A percentile compares a stretch with the other conserved stretches of the same genome.
phyloP scores from a whole-genome alignment of 2,797 vertebrate genomes.

The Chelmon rostratus region DNA sequence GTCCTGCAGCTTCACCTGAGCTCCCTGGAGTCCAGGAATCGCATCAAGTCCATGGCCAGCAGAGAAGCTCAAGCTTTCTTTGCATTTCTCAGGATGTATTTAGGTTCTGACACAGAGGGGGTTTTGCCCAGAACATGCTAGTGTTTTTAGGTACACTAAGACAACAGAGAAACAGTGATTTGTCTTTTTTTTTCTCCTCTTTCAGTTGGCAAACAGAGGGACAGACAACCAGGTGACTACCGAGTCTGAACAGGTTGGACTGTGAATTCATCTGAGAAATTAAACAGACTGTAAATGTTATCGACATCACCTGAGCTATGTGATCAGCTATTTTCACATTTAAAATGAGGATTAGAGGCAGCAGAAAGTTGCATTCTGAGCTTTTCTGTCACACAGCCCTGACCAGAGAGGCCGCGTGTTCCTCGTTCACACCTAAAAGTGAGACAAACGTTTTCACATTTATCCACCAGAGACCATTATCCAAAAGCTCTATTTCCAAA shows the following conservation, averaged over 20 bases:
- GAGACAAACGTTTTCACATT: too few species aligned
- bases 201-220: background rate
- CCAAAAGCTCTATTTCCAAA: too few species aligned
- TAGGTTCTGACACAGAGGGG: background rate
- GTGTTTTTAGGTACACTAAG: too few species aligned
- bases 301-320: background rate
- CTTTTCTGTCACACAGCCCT: background rate
- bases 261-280: too few species aligned
- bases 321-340: background rate
- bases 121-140: slow-evolving; percentile 3
- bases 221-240: background rate
- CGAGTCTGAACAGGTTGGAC: background rate
- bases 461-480: too few species aligned
- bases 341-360: background rate
- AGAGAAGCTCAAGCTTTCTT: slow-evolving; percentile 21
- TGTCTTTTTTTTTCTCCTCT: background rate
- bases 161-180: too few species aligned
- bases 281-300: background rate
- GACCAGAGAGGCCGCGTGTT: too few species aligned
- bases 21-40: background rate
- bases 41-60: slow-evolving; percentile 15
- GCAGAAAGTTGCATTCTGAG: background rate
- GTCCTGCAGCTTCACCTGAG: slow-evolving; percentile 48
- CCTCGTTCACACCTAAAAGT: too few species aligned
- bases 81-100: slow-evolving; percentile 32